Percentiles rank a stretch among this genome's conserved stretches.
Evolutionary conservation across 2,797 vertebrate genomes (phyloP).

Genomic region (Fratercula arctica): DNA sequence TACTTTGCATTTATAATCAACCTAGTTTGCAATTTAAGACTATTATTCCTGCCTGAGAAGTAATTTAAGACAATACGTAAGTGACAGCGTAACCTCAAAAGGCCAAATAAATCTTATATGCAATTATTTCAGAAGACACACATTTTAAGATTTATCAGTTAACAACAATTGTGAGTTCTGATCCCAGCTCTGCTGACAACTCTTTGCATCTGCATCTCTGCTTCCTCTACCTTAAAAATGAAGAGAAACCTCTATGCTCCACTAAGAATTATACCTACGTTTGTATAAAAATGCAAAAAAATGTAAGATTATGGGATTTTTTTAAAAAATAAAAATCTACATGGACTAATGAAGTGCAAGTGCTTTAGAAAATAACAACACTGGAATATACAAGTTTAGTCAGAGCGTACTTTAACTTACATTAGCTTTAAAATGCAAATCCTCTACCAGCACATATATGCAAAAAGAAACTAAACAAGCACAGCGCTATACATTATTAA

Average conservation of each 20-base stretch:
- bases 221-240: not conserved
- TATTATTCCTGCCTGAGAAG: conserved; percentile 19
- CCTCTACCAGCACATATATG: not conserved
- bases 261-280: not conserved
- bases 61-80: not conserved
- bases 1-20: not conserved
- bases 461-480: not conserved
- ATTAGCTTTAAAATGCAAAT: not conserved
- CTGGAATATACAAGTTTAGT: not conserved
- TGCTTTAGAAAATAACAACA: not conserved
- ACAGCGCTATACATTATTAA: not conserved
- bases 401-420: not conserved
- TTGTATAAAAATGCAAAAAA: not conserved
- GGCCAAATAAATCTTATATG: not conserved
- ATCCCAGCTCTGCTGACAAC: not conserved
- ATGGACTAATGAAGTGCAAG: not conserved
- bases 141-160: not conserved
- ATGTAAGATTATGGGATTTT: not conserved
- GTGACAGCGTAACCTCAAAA: not conserved
- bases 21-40: not conserved
- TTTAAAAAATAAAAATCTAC: not conserved
- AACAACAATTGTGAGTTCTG: not conserved
- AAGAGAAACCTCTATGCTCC: not conserved
- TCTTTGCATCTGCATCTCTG: not conserved
- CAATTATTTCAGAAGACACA: not conserved